These are phyloP conservation scores for Pachydiplax longipennis DNA, from an alignment of 2,888 invertebrate species.

Conservation along the genomic window DNA sequence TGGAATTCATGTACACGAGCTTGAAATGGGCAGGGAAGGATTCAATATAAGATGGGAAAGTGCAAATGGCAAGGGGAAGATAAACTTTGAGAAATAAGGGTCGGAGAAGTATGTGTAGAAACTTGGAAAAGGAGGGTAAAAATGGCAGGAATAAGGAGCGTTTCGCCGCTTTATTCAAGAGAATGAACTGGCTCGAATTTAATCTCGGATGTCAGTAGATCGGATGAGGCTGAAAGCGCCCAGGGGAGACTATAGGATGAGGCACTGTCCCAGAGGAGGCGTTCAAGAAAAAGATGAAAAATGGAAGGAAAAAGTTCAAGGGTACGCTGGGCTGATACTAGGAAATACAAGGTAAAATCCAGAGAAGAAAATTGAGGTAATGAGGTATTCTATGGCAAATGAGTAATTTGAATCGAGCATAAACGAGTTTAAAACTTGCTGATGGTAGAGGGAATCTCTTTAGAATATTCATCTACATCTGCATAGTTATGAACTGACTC, in stretches of 20 bases:
- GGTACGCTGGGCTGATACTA: too few species aligned
- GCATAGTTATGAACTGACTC: too few species aligned
- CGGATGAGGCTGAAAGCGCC: constrained; percentile 27
- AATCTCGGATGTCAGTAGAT: constrained; percentile 37
- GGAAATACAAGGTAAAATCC: too few species aligned
- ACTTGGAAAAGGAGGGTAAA: background rate
- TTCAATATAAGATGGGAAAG: background rate
- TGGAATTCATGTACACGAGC: too few species aligned
- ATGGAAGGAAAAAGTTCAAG: background rate
- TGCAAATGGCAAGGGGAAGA: background rate
- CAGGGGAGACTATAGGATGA: background rate
- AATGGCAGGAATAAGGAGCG: background rate
- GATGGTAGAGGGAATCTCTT: too few species aligned
- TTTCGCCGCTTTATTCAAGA: constrained; percentile 9
- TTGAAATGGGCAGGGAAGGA: background rate
- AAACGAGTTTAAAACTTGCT: too few species aligned
- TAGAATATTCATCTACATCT: too few species aligned
- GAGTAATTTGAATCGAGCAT: too few species aligned
- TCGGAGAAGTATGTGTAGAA: background rate
- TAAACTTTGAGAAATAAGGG: background rate
- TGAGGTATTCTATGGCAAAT: too few species aligned
- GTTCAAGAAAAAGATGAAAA: background rate
- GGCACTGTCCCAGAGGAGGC: background rate
- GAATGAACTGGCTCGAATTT: constrained; percentile 33
- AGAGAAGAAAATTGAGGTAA: too few species aligned